Base-by-base conservation (phyloP, 2,888 invertebrate species). In the Idaea aversata region DNA sequence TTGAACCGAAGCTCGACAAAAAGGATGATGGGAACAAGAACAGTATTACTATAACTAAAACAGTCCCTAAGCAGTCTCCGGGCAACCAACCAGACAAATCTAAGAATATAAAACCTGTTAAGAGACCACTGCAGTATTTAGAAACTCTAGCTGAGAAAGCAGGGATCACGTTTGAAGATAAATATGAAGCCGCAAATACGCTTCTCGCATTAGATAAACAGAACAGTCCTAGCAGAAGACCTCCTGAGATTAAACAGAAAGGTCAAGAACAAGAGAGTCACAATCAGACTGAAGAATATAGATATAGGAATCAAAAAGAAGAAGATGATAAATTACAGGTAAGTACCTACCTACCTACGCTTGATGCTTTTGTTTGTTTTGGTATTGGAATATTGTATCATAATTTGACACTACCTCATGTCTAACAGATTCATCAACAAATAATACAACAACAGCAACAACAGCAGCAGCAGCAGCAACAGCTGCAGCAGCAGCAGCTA, bases 101-200 rank as follows among this genome's bases (percentile, higher is more conserved):
- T 7, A 91, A 91, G 71, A 81, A 82, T 58, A 70, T 76, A 5
- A 92, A 92, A 68, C 72, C 86, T 2, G 72, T 80, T 0, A 92
- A 91, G 71, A 82, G 93, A 65, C 93, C 93, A 0, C 77, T 96
- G 63, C 95, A 96, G 94, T 95, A 95, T 78, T 85, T 96, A 70
- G 96, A 96, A 82, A 96, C 95, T 0, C 91, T 96, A 68, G 96
- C 96, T 15, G 95, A 96, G 79, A 96, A 96, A 75, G 96, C 96
- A 63, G 96, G 96, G 2, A 95, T 96, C 15, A 95, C 95, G 16
- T 95, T 95, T 78, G 96, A 95, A 81, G 96, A 96, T 83, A 95
- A 95, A 85, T 96, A 95, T 92, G 95, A 96, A 84, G 95, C 95
- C 68, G 95, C 95, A 5, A 95, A 94, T 75, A 95, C 93, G 66